Percentiles rank a stretch among this genome's conserved stretches.
Conservation (phyloP, 2,113 vertebrate species). For the Bubo scandiacus region DNA sequence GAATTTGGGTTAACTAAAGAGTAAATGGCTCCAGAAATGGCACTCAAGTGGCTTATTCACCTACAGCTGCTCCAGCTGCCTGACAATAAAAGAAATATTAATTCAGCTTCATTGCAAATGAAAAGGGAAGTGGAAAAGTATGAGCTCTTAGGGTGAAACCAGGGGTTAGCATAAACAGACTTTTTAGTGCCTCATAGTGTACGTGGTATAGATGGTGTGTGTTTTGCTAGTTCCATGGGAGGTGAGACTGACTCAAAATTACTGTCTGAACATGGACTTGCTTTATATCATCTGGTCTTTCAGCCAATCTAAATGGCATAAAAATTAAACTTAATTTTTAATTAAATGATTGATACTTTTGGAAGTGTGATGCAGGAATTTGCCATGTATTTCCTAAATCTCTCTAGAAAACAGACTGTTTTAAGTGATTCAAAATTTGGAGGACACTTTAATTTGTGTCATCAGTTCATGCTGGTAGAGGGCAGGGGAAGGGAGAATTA, state of each 20-base stretch:
- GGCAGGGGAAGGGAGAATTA: background rate
- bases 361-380: background rate
- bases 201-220: background rate
- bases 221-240: background rate
- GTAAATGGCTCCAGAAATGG: conserved; percentile 16
- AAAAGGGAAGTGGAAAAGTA: conserved; percentile 15
- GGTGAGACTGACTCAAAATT: background rate
- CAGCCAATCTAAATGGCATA: background rate
- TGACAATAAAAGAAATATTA: conserved; percentile 37
- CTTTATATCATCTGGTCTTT: background rate
- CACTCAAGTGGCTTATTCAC: conserved; percentile 20
- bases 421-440: background rate
- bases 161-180: background rate
- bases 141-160: background rate
- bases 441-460: background rate
- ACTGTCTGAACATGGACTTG: background rate
- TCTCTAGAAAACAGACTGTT: background rate
- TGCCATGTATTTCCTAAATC: background rate
- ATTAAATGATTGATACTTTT: background rate
- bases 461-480: background rate
- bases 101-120: conserved; percentile 33
- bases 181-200: background rate
- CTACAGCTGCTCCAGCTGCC: background rate
- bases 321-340: background rate
- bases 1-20: conserved; percentile 22